phyloP scores from a whole-genome alignment of 2,113 vertebrate species.

The Cyprinodon variegatus region DNA sequence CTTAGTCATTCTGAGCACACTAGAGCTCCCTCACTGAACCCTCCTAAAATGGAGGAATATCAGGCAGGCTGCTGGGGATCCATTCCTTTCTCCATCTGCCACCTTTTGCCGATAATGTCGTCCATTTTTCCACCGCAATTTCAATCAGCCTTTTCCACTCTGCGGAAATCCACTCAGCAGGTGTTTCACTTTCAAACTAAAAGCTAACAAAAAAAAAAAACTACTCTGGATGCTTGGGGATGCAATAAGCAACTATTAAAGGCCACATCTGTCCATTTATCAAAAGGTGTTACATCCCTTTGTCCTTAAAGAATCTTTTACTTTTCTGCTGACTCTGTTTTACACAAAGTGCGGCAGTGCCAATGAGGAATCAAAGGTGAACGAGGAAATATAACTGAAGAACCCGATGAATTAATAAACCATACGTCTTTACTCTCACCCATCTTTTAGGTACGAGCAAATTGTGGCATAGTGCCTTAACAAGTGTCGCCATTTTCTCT shows the following conservation, averaged over 20 bases:
- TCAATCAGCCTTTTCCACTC: conserved; percentile 12
- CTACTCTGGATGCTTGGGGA: conserved; percentile 23
- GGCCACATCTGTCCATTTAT: conserved; percentile 19
- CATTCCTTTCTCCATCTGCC: conserved; percentile 65
- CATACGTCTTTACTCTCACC: conserved; percentile 18
- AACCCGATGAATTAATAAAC: conserved; percentile 46
- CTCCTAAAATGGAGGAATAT: conserved; percentile 78
- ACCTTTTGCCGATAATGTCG: conserved; percentile 71
- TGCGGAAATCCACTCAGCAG: conserved; percentile 13
- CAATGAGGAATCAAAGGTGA: conserved; percentile 56
- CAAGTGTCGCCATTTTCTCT: conserved; percentile 74
- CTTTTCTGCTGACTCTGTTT: conserved; percentile 29
- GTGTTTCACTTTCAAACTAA: conserved; percentile 22
- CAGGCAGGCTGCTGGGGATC: conserved; percentile 67
- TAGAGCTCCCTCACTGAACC: conserved; percentile 71
- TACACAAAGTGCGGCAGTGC: conserved; percentile 35
- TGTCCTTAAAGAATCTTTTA: conserved; percentile 29
- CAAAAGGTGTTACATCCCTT: conserved; percentile 27
- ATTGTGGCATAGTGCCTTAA: conserved; percentile 60
- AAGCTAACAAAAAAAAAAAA: conserved; percentile 3
- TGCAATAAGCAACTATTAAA: conserved; percentile 14
- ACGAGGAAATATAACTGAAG: conserved; percentile 29
- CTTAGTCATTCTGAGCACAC: conserved; percentile 78
- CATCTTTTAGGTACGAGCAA: conserved; percentile 36
- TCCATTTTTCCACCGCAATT: conserved; percentile 52